Percentiles rank a stretch among this genome's conserved stretches.
Conservation (phyloP, 2,888 invertebrate species). For the Drosophila diplacantha region DNA sequence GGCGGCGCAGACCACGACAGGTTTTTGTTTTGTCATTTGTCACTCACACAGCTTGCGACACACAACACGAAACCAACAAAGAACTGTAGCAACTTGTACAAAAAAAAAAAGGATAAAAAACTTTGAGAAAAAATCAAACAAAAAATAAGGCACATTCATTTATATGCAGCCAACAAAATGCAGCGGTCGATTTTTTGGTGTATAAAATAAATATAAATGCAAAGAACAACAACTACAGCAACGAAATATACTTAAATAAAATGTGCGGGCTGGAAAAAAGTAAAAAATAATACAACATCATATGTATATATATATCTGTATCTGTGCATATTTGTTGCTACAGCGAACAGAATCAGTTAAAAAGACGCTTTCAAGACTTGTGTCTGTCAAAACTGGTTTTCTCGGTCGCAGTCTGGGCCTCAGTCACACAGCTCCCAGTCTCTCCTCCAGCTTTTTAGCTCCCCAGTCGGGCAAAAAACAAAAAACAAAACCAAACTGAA, state of each 20-base stretch:
- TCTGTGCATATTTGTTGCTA: constrained; percentile 67
- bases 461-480: constrained; percentile 61
- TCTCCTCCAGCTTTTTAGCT: constrained; percentile 30
- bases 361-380: constrained; percentile 71
- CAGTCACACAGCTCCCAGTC: constrained; percentile 46
- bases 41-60: constrained; percentile 75
- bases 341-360: constrained; percentile 67
- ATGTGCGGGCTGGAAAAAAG: constrained; percentile 63
- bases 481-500: constrained; percentile 20
- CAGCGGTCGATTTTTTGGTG: constrained; percentile 65
- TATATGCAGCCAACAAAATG: constrained; percentile 72
- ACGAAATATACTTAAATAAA: constrained; percentile 62
- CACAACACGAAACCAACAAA: constrained; percentile 60
- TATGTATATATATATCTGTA: constrained; percentile 49
- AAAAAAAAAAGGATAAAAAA: constrained; percentile 29
- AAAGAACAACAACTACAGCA: constrained; percentile 28
- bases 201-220: constrained; percentile 65
- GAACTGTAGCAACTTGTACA: constrained; percentile 69
- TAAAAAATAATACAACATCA: constrained; percentile 32
- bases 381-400: constrained; percentile 70
- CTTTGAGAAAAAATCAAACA: constrained; percentile 24
- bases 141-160: constrained; percentile 55
- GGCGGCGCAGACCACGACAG: constrained; percentile 74
- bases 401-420: constrained; percentile 42
- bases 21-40: constrained; percentile 78